Evolutionary conservation across 2,888 invertebrate species (phyloP).

Genomic region (Elysia crispata): DNA sequence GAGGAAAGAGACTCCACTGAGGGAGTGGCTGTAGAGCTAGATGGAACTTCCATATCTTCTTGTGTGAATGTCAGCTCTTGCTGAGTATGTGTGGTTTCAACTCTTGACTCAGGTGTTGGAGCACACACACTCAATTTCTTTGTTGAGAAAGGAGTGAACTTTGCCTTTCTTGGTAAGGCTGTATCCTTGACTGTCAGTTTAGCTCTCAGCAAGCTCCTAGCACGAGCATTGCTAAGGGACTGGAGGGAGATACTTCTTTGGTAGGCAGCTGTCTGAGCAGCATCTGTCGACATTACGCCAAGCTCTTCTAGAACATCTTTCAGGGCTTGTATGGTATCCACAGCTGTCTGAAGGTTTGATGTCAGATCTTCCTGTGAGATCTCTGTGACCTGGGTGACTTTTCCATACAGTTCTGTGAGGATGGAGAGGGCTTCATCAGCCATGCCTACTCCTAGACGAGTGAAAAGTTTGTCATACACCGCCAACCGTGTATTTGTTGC

Average conservation of each 20-base stretch:
- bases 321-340: conserved; percentile 48
- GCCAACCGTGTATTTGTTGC: conserved; percentile 40
- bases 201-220: conserved; percentile 1
- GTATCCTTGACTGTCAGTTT: conserved; percentile 3
- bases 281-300: conserved; percentile 47
- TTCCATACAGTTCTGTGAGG: conserved; percentile 40
- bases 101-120: neutral
- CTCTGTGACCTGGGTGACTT: conserved; percentile 46
- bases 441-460: conserved; percentile 46
- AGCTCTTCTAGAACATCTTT: conserved; percentile 48
- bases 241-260: conserved; percentile 42
- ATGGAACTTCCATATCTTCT: neutral
- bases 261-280: conserved; percentile 40
- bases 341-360: conserved; percentile 43
- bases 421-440: conserved; percentile 47
- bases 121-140: neutral
- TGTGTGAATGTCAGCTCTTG: too few species aligned
- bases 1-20: neutral
- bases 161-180: neutral
- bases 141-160: conserved; percentile 41
- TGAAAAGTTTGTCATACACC: conserved; percentile 47
- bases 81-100: neutral
- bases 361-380: conserved; percentile 49
- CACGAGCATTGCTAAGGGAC: conserved; percentile 26
- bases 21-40: neutral